phyloP scores from a whole-genome alignment of 2,888 invertebrate species.

The Hirtodrosophila confusa region DNA sequence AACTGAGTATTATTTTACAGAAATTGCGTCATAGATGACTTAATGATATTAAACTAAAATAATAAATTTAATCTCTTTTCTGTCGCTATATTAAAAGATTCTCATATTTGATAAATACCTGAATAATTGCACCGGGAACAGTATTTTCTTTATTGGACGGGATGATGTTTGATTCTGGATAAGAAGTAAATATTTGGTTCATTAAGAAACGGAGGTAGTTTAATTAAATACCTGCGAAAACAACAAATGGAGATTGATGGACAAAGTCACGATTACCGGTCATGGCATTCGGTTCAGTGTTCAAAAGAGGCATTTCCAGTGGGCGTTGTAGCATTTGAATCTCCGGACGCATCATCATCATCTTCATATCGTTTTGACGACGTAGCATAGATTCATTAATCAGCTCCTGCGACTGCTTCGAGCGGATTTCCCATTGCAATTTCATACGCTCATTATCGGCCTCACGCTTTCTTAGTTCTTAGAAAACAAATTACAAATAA shows the following conservation, averaged over 20 bases:
- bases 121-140: too few species aligned
- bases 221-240: conserved; percentile 24
- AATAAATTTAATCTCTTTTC: too few species aligned
- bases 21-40: too few species aligned
- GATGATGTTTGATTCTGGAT: too few species aligned
- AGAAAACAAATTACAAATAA: too few species aligned
- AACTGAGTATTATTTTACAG: too few species aligned
- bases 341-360: neutral
- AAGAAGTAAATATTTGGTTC: too few species aligned
- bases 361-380: neutral
- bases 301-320: neutral
- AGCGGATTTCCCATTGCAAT: conserved; percentile 17
- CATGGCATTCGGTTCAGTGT: neutral
- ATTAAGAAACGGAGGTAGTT: too few species aligned
- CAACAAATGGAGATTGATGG: conserved; percentile 13
- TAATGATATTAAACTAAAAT: too few species aligned
- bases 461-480: conserved; percentile 38
- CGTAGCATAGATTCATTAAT: neutral
- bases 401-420: conserved; percentile 4
- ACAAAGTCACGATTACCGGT: conserved; percentile 1
- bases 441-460: conserved; percentile 30
- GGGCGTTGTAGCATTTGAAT: neutral
- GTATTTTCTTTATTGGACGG: too few species aligned
- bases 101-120: too few species aligned
- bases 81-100: too few species aligned